phyloP scores from a whole-genome alignment of 2,888 invertebrate species.

The Leptothorax acervorum region DNA sequence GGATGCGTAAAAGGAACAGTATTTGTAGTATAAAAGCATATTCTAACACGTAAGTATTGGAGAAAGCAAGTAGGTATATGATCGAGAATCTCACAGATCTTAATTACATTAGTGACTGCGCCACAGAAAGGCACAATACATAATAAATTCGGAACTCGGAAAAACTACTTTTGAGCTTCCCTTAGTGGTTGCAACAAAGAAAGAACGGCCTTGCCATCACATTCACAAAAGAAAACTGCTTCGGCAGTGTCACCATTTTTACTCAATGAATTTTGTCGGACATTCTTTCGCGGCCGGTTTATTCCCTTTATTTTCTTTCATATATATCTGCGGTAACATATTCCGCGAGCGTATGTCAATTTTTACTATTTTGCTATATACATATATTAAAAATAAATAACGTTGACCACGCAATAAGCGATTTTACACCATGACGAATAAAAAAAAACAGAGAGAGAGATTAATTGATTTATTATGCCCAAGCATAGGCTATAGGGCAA shows the following conservation, averaged over 20 bases:
- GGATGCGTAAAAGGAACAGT: not conserved
- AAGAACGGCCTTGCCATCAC: not conserved
- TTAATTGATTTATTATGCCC: too few relatives aligned
- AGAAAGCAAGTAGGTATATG: conserved; percentile 17
- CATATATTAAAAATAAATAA: conserved; percentile 15
- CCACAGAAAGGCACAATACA: not conserved
- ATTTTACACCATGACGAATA: not conserved
- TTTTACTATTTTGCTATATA: not conserved
- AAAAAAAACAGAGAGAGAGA: not conserved
- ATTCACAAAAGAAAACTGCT: conserved; percentile 37
- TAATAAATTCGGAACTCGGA: not conserved
- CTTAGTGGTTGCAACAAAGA: not conserved
- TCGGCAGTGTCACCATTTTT: conserved; percentile 6
- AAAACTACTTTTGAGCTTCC: conserved; percentile 7
- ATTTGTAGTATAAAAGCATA: not conserved
- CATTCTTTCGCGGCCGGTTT: conserved; percentile 15
- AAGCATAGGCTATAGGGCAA: too few relatives aligned
- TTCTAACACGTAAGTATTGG: not conserved
- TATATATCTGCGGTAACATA: not conserved
- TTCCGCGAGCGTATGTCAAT: not conserved
- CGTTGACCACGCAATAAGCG: not conserved
- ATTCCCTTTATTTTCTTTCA: conserved; percentile 31
- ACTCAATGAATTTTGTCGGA: conserved; percentile 52
- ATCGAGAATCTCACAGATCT: conserved; percentile 1
- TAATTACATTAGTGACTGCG: conserved; percentile 10